phyloP scores from a whole-genome alignment of 2,888 invertebrate genomes.

The Drosophila meridiana region DNA sequence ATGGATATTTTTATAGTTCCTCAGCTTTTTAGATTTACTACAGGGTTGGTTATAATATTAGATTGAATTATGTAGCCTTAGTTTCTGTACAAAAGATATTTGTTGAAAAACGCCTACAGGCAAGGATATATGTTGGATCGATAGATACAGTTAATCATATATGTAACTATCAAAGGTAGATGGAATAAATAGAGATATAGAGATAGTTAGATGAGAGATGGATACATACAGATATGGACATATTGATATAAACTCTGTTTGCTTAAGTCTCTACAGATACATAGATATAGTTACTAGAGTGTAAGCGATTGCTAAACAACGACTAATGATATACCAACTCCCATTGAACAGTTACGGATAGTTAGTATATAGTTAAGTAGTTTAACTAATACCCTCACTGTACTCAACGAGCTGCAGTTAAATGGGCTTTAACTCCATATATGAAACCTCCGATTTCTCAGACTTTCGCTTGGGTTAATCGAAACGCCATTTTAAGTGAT shows the following conservation, averaged over 20 bases:
- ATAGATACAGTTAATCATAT: not conserved
- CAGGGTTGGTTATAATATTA: too few relatives aligned
- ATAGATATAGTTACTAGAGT: not conserved
- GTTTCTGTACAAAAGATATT: too few relatives aligned
- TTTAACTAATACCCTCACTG: not conserved
- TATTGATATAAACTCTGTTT: not conserved
- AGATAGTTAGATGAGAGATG: not conserved
- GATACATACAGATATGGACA: not conserved
- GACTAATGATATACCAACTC: not conserved
- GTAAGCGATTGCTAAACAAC: not conserved
- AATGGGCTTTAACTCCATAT: not conserved
- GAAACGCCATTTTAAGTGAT: constrained; percentile 67
- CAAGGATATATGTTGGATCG: too few relatives aligned
- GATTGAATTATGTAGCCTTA: too few relatives aligned
- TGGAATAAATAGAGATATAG: not conserved
- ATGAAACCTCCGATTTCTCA: not conserved
- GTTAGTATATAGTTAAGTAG: not conserved
- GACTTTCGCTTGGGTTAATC: not conserved
- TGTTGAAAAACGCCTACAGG: too few relatives aligned
- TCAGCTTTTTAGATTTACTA: too few relatives aligned
- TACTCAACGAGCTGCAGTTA: not conserved
- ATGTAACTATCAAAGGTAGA: too few relatives aligned
- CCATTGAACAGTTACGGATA: not conserved
- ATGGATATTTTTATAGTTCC: too few relatives aligned
- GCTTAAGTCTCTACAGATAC: not conserved